A percentile compares a stretch with the other conserved stretches of the same genome.
phyloP scores from a whole-genome alignment of 2,797 vertebrate genomes.

The Lagorchestes hirsutus region DNA sequence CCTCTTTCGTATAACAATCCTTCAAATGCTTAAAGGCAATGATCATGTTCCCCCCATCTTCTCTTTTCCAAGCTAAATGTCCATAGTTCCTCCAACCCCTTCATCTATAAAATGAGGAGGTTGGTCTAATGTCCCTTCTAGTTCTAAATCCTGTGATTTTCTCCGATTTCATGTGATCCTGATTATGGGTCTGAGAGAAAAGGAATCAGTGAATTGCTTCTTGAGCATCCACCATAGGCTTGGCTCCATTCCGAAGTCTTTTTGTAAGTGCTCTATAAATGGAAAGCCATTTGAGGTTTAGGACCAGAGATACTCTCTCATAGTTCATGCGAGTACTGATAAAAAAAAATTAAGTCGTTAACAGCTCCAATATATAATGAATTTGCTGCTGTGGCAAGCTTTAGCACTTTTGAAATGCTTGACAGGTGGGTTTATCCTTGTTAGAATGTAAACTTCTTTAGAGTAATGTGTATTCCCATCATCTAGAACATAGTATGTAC shows the following conservation, averaged over 20 bases:
- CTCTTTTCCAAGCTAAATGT: not conserved
- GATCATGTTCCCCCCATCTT: not conserved
- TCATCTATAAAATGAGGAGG: constrained; percentile 5
- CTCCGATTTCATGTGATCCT: not conserved
- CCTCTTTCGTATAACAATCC: not conserved
- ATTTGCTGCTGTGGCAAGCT: not conserved
- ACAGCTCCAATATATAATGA: not conserved
- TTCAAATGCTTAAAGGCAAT: not conserved
- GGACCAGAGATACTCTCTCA: not conserved
- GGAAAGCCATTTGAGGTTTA: not conserved
- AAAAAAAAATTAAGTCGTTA: not conserved
- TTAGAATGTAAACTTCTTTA: not conserved
- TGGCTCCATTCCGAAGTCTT: not conserved
- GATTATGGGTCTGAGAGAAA: not conserved
- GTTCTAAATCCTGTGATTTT: not conserved
- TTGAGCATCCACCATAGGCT: not conserved
- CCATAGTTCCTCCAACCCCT: not conserved
- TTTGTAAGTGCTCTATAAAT: not conserved
- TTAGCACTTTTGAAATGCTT: not conserved
- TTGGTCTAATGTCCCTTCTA: not conserved
- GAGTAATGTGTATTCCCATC: not conserved
- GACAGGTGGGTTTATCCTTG: not conserved
- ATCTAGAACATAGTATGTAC: not conserved
- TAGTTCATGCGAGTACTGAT: not conserved
- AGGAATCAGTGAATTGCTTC: not conserved